Conservation (phyloP, 2,113 vertebrate genomes). For the Probosciger aterrimus region DNA sequence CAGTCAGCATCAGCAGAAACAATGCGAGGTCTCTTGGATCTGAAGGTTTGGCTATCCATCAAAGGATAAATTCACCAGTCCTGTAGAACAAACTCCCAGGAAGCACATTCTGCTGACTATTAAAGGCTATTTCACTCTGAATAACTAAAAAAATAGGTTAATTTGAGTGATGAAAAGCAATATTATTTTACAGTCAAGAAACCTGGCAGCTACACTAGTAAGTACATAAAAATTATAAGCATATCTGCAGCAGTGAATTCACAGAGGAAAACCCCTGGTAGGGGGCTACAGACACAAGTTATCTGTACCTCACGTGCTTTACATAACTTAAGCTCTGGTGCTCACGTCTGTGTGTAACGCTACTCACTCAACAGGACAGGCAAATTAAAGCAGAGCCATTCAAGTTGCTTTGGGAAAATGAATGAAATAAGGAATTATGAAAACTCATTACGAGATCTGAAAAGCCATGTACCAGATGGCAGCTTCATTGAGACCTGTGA, state of each 20-base stretch:
- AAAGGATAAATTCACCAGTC: background rate
- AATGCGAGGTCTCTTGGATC: background rate
- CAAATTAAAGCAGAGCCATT: background rate
- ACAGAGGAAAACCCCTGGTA: background rate
- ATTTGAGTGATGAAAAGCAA: background rate
- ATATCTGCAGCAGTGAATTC: background rate
- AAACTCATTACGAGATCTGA: background rate
- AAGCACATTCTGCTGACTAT: background rate
- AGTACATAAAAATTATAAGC: background rate
- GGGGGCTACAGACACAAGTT: background rate
- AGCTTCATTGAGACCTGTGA: background rate
- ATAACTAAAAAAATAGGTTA: background rate
- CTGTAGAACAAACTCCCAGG: background rate
- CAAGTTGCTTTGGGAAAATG: background rate
- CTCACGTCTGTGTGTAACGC: background rate
- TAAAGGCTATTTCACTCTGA: background rate
- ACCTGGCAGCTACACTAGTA: background rate
- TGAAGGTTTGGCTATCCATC: background rate
- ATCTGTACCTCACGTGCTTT: rapidly evolving
- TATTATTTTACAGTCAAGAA: background rate
- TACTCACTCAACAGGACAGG: background rate
- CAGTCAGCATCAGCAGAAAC: background rate
- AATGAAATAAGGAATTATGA: background rate
- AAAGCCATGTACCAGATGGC: background rate
- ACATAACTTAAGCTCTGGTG: background rate